Evolutionary conservation across 2,888 invertebrate genomes (phyloP).

Genomic region (Pachydiplax longipennis): DNA sequence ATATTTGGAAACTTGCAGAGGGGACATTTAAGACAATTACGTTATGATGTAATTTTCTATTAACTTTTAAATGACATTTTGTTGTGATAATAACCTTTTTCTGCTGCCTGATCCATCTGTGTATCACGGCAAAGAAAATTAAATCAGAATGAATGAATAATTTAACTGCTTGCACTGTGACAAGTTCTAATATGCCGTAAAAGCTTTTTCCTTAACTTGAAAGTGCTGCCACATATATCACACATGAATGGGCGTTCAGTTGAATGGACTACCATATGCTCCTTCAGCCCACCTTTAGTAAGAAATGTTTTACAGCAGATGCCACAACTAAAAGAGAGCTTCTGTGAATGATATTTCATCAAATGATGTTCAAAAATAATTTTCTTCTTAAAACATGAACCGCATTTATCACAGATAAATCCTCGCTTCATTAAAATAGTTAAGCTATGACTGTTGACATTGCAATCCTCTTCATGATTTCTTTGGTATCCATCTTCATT

Average conservation of each 20-base stretch:
- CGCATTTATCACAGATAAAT: conserved; percentile 6
- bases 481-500: neutral
- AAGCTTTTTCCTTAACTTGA: conserved; percentile 24
- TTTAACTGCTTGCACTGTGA: neutral
- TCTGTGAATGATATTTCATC: conserved; percentile 20
- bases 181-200: conserved; percentile 20
- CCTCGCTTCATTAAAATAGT: neutral
- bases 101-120: too few relatives aligned
- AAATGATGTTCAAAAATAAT: conserved; percentile 14
- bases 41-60: too few relatives aligned
- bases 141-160: too few relatives aligned
- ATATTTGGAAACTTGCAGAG: too few relatives aligned
- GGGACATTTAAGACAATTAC: too few relatives aligned
- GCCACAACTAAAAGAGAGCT: conserved; percentile 15
- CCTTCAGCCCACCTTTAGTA: conserved; percentile 25
- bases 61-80: too few relatives aligned
- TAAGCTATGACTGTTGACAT: neutral
- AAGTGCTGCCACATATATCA: conserved; percentile 32
- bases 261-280: conserved; percentile 27
- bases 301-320: conserved; percentile 12
- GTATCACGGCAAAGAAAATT: too few relatives aligned
- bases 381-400: conserved; percentile 6
- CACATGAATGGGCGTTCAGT: conserved; percentile 17
- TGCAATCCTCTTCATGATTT: neutral
- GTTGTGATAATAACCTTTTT: too few relatives aligned